Conservation (phyloP, 2,113 vertebrate genomes). For the Hirundichthys speculiger region DNA sequence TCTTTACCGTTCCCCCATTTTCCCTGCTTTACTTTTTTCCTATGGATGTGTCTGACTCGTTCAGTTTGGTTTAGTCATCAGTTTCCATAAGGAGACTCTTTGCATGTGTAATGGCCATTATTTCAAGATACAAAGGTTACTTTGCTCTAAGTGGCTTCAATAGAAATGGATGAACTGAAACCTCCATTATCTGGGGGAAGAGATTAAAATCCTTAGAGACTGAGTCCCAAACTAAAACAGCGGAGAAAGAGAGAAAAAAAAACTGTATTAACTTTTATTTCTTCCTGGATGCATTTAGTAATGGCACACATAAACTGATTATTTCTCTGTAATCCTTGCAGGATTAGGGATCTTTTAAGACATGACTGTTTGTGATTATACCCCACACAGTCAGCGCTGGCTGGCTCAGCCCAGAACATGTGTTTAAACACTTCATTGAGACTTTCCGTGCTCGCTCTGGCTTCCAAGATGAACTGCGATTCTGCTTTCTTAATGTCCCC, state of each 20-base stretch:
- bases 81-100: slow-evolving; percentile 60
- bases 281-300: slow-evolving; percentile 57
- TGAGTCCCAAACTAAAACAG: slow-evolving; percentile 50
- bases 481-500: slow-evolving; percentile 65
- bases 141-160: slow-evolving; percentile 62
- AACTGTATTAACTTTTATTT: slow-evolving; percentile 58
- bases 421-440: slow-evolving; percentile 76
- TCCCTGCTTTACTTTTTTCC: slow-evolving; percentile 20
- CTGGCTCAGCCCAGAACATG: slow-evolving; percentile 66
- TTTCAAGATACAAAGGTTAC: slow-evolving; percentile 65
- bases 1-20: slow-evolving; percentile 24
- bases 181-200: slow-evolving; percentile 66
- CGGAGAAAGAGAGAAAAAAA: slow-evolving; percentile 8
- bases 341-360: slow-evolving; percentile 66
- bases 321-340: slow-evolving; percentile 67
- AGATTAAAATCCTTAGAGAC: slow-evolving; percentile 62
- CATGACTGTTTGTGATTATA: slow-evolving; percentile 76
- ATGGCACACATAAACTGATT: slow-evolving; percentile 71
- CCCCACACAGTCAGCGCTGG: slow-evolving; percentile 70
- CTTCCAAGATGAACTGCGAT: slow-evolving; percentile 61
- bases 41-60: slow-evolving; percentile 37
- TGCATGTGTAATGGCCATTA: slow-evolving; percentile 67
- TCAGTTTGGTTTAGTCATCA: slow-evolving; percentile 59
- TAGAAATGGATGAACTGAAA: slow-evolving; percentile 78
- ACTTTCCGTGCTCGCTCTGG: slow-evolving; percentile 61